phyloP scores from a whole-genome alignment of 2,113 vertebrate species.

The Archocentrus centrarchus region DNA sequence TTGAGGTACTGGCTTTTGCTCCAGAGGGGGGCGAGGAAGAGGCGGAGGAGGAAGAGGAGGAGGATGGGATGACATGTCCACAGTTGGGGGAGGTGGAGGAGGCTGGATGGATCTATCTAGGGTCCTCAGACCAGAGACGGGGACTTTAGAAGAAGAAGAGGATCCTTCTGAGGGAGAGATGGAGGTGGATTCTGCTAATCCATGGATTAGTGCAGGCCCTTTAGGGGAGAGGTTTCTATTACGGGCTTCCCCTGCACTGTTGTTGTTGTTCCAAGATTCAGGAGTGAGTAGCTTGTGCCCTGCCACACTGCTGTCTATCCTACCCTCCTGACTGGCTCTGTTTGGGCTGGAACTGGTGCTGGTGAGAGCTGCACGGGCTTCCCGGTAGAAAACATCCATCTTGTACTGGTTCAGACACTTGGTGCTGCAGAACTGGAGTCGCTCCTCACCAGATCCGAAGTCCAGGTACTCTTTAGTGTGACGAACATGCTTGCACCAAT shows the following conservation, averaged over 20 bases:
- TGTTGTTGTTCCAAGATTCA: slow-evolving; percentile 92
- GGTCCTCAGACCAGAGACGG: slow-evolving; percentile 87
- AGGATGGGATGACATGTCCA: slow-evolving; percentile 54
- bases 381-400: slow-evolving; percentile 99
- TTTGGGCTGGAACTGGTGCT: slow-evolving; percentile 91
- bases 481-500: slow-evolving; percentile 99
- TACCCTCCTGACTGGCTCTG: slow-evolving; percentile 88
- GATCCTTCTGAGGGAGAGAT: slow-evolving; percentile 87
- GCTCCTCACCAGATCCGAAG: slow-evolving; percentile 95
- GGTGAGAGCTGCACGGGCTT: slow-evolving; percentile 95
- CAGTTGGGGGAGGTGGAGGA: slow-evolving; percentile 29
- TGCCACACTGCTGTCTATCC: slow-evolving; percentile 81
- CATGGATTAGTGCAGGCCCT: slow-evolving; percentile 72
- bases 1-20: slow-evolving; percentile 69
- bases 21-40: slow-evolving; percentile 73
- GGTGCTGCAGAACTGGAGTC: slow-evolving; percentile 98
- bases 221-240: slow-evolving; percentile 89
- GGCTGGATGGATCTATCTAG: slow-evolving; percentile 87
- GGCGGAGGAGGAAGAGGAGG: slow-evolving; percentile 59
- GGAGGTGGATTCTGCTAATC: slow-evolving; percentile 86
- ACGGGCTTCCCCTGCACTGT: slow-evolving; percentile 85
- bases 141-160: slow-evolving; percentile 87
- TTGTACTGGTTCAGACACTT: slow-evolving; percentile 99
- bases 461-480: slow-evolving; percentile 99
- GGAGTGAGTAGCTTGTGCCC: slow-evolving; percentile 94